phyloP scores from a whole-genome alignment of 2,797 vertebrate species.

The Gadopsis bispinosus region DNA sequence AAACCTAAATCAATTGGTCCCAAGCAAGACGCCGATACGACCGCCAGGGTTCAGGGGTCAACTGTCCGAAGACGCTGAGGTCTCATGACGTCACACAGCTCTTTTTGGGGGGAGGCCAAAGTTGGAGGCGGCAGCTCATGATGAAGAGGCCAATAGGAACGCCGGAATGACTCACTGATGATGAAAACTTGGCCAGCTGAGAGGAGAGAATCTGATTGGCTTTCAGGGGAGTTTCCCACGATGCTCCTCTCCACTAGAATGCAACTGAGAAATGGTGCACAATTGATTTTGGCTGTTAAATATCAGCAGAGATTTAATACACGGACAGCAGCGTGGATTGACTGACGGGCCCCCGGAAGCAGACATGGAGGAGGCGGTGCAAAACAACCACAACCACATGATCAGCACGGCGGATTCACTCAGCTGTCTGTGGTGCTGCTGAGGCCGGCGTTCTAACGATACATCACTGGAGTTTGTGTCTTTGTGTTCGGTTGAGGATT shows the following conservation, averaged over 20 bases:
- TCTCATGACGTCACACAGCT: not conserved
- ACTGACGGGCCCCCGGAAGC: not conserved
- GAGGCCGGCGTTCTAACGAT: no score
- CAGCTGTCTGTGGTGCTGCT: no score
- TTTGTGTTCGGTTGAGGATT: not conserved
- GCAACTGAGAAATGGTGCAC: not conserved
- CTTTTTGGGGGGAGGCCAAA: no score
- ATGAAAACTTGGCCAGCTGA: no score
- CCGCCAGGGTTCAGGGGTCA: not conserved
- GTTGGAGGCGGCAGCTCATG: no score
- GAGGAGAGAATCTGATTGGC: no score
- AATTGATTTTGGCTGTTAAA: not conserved
- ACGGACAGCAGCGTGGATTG: not conserved
- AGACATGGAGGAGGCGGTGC: not conserved
- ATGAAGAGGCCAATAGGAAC: not conserved
- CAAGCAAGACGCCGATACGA: not conserved
- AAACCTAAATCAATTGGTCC: not conserved
- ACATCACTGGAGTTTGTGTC: no score
- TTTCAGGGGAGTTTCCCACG: not conserved
- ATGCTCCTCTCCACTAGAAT: not conserved
- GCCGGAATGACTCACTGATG: constrained; percentile 22
- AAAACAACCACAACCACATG: not conserved
- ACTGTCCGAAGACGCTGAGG: not conserved
- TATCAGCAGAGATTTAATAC: not conserved
- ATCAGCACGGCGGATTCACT: no score